These are phyloP conservation scores for Polypedilum vanderplanki DNA, from an alignment of 1,140 invertebrate genomes.

Conservation along the genomic window DNA sequence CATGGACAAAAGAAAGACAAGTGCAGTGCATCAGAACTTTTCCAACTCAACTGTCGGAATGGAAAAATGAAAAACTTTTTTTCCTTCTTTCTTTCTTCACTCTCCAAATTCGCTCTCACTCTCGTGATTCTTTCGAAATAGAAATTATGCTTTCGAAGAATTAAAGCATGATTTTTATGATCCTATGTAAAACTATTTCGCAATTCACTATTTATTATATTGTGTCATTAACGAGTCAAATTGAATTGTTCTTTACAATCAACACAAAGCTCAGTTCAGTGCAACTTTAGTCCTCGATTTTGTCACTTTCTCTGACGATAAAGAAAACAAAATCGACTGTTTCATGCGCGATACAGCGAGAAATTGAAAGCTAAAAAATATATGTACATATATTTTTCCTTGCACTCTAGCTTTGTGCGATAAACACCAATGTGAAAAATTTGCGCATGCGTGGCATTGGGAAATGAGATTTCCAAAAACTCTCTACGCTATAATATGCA, in stretches of 20 bases:
- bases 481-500: neutral
- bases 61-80: neutral
- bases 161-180: slow-evolving; percentile 8
- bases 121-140: neutral
- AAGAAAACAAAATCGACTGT: neutral
- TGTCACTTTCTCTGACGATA: neutral
- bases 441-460: slow-evolving; percentile 8
- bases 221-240: neutral
- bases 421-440: neutral
- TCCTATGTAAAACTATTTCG: neutral
- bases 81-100: neutral
- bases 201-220: neutral
- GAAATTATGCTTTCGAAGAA: neutral
- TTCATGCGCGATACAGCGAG: slow-evolving; percentile 7
- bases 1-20: neutral
- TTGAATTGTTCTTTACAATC: neutral
- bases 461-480: neutral
- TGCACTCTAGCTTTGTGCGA: neutral
- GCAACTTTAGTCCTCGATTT: neutral
- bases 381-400: too few species aligned
- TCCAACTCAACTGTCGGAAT: slow-evolving; percentile 20
- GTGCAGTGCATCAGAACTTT: slow-evolving; percentile 23
- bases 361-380: neutral
- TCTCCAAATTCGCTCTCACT: neutral
- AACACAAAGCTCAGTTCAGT: neutral